These are phyloP conservation scores for Melanophora roralis DNA, from an alignment of 2,888 invertebrate genomes.

Conservation along the genomic window DNA sequence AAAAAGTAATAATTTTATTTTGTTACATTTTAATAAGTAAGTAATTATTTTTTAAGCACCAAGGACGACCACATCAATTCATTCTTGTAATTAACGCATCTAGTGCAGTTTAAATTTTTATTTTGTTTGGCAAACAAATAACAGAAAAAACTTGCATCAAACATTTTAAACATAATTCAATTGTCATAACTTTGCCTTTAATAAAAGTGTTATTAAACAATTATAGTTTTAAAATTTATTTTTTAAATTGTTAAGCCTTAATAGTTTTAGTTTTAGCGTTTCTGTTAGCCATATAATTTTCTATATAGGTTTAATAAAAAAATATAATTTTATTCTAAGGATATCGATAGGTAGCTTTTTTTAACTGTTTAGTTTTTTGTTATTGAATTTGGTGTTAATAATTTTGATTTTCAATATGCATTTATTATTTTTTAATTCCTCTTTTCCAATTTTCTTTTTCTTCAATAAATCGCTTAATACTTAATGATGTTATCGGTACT, in stretches of 20 bases:
- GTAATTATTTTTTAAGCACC: not conserved
- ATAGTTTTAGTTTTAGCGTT: no score
- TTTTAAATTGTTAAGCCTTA: no score
- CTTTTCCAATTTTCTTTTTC: no score
- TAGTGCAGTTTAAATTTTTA: not conserved
- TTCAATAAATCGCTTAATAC: not conserved
- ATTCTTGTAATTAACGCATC: not conserved
- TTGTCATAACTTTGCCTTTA: constrained; percentile 13
- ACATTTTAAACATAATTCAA: constrained; percentile 2
- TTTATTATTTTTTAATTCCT: no score
- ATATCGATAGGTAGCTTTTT: no score
- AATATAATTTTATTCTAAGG: no score
- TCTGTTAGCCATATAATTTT: no score
- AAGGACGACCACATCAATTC: not conserved
- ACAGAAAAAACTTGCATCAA: not conserved
- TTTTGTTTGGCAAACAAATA: not conserved
- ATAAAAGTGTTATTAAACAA: not conserved
- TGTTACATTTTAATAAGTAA: not conserved
- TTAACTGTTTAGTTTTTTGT: no score
- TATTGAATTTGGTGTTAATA: no score
- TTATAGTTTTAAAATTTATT: no score
- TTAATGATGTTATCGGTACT: constrained; percentile 10
- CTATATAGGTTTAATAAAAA: no score
- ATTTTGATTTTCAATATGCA: no score
- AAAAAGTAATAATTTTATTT: not conserved